Evolutionary conservation across 2,797 vertebrate species (phyloP).

Genomic region (Sphenopsis melanotis): DNA sequence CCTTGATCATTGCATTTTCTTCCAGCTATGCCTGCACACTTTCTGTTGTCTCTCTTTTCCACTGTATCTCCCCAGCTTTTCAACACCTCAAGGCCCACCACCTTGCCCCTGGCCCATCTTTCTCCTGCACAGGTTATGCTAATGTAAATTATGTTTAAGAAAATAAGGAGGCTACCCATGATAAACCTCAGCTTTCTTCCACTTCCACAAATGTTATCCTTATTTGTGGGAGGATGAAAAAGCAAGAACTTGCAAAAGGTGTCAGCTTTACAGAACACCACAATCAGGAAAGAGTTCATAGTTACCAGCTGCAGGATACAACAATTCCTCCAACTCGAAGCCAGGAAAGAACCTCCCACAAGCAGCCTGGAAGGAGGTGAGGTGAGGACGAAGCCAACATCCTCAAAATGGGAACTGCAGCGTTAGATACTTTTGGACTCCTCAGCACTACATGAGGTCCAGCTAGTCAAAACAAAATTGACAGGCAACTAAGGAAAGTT

Average conservation of each 20-base stretch:
- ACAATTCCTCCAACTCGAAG: background rate
- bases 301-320: background rate
- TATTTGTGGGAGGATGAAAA: background rate
- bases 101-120: background rate
- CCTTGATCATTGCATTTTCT: background rate
- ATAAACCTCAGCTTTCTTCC: background rate
- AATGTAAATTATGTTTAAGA: background rate
- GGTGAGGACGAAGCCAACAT: background rate
- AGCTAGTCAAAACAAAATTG: slow-evolving; percentile 14
- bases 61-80: background rate
- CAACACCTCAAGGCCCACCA: background rate
- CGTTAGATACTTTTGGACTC: background rate
- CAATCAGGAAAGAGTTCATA: fast-evolving
- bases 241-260: background rate
- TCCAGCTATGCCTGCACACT: background rate
- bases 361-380: background rate
- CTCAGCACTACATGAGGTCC: background rate
- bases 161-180: background rate
- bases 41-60: background rate
- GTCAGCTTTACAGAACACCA: background rate
- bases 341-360: background rate
- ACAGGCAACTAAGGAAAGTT: background rate
- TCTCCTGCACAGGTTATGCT: background rate
- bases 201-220: background rate
- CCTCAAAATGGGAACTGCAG: background rate